Evolutionary conservation across 1,140 invertebrate genomes (phyloP), one percentile per base, ranked within the genome.

Genomic region (Papilio helenus): DNA sequence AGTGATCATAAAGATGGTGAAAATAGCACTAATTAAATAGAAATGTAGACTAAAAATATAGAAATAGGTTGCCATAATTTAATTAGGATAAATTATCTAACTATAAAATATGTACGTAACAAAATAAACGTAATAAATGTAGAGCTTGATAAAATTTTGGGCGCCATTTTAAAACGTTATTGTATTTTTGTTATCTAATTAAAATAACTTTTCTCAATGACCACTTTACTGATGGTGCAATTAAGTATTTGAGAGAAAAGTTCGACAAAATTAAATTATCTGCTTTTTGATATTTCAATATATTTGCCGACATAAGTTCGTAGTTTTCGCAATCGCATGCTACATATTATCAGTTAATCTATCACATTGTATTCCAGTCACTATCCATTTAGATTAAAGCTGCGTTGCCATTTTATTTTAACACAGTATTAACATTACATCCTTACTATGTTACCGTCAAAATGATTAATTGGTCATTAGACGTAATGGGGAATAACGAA

Each of bases 321-420:
- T 3, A 81, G 68, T 82, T 23, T 51, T 23, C 14, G 79, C 16
- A 49, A 79, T 29, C 1, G 1, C 44, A 16, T 23, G n/a, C 44
- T 49, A 74, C 61, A 68, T 68, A 44, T 74, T 46, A 72, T 81
- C 55, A 78, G 83, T 81, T 87, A 86, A 87, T 86, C 82, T 87
- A 86, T 85, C 83, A 87, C 79, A 85, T 85, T 82, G 82, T 86
- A 84, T 85, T 80, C 81, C 78, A 78, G 79, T 82, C 79, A 82
- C 82, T 82, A 84, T 87, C 82, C 82, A 83, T 80, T 81, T 81
- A 83, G 81, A 85, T 86, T 87, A 83, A 84, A 80, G 86, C 81
- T 83, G 80, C 78, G 79, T 85, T 83, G 79, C 80, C 73, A 86
- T 86, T 85, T 81, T 79, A 79, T 80, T 81, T 81, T 76, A 46